These are phyloP conservation scores for Malthinus flaveolus DNA, from an alignment of 2,888 invertebrate genomes.

Conservation along the genomic window DNA sequence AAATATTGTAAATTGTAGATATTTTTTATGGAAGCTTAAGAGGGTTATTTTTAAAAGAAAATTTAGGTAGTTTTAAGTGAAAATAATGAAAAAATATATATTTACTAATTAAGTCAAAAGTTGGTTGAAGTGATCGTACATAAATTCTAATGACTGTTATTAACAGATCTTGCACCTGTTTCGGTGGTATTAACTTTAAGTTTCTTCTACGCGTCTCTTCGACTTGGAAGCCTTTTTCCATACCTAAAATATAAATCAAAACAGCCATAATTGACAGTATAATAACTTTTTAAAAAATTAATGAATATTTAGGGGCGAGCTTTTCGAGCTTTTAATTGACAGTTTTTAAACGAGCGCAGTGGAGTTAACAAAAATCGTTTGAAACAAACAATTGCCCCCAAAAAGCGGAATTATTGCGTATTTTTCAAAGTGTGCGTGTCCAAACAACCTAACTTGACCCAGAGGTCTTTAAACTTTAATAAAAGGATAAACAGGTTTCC, in stretches of 20 bases:
- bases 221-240: too few relatives aligned
- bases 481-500: conserved; percentile 41
- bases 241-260: too few relatives aligned
- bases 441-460: conserved; percentile 40
- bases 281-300: too few relatives aligned
- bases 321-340: background rate
- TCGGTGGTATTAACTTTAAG: background rate
- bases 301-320: too few relatives aligned
- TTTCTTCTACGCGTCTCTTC: too few relatives aligned
- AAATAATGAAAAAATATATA: background rate
- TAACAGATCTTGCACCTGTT: conserved; percentile 4
- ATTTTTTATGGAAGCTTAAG: conserved; percentile 6
- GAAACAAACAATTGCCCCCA: background rate
- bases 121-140: conserved; percentile 6
- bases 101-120: background rate
- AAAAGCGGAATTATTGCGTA: conserved; percentile 6
- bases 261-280: too few relatives aligned
- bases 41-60: conserved; percentile 9
- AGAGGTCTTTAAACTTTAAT: conserved; percentile 43
- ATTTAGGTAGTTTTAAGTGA: background rate
- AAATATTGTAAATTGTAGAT: conserved; percentile 18
- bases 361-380: background rate
- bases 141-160: conserved; percentile 10
- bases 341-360: background rate
- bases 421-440: conserved; percentile 30